Percentiles rank a stretch among this genome's conserved stretches.
Conservation (phyloP, 2,888 invertebrate genomes). For the Bursaphelenchus okinawaensis region DNA sequence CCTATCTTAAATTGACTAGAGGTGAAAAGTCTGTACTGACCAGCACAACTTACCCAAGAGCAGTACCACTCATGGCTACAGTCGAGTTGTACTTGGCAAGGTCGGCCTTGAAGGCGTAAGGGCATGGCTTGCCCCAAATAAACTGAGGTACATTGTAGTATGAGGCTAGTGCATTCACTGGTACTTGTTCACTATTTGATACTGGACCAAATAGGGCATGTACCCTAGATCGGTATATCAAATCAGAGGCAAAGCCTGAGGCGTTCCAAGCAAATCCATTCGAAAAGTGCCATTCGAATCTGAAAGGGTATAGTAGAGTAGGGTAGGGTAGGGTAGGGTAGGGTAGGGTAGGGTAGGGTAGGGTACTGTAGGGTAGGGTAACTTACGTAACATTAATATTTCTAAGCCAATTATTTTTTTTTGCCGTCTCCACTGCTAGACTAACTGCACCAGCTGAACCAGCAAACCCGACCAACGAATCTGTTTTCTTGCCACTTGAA, state of each 20-base stretch:
- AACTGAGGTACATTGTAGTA: conserved; percentile 11
- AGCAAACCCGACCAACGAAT: not conserved
- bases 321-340: not conserved
- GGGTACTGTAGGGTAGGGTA: not conserved
- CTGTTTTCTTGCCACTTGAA: not conserved
- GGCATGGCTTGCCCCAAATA: conserved; percentile 14
- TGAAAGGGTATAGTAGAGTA: not conserved
- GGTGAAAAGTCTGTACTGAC: too few species aligned
- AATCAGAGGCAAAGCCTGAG: not conserved
- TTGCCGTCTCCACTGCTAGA: not conserved
- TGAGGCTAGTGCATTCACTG: conserved; percentile 17
- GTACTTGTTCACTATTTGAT: conserved; percentile 3
- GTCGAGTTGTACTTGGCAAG: conserved; percentile 7
- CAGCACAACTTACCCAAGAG: conserved; percentile 11
- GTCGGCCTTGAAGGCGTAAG: conserved; percentile 11
- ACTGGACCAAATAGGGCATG: conserved; percentile 12
- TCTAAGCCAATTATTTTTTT: not conserved
- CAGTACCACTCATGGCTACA: not conserved
- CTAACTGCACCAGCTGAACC: not conserved
- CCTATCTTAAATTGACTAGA: too few species aligned
- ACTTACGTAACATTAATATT: not conserved
- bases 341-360: not conserved
- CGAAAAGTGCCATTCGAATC: not conserved
- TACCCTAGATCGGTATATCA: not conserved
- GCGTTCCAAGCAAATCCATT: not conserved